A percentile compares a stretch with the other conserved stretches of the same genome.
Conservation (phyloP, 2,797 vertebrate species). For the Microctenopoma steveboyesi region DNA sequence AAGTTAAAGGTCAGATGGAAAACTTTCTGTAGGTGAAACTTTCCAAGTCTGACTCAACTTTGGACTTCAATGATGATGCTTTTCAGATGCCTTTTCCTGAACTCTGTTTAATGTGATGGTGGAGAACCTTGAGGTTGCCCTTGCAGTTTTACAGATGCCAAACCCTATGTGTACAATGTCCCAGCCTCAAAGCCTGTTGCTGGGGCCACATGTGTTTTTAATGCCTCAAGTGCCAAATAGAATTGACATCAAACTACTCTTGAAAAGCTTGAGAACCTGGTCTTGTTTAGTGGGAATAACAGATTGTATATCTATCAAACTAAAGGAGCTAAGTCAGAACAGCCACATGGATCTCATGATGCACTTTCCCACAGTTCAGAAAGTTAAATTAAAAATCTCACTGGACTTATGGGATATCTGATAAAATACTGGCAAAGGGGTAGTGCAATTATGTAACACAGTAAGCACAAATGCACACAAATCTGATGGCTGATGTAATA, state of each 20-base stretch:
- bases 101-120: constrained; percentile 26
- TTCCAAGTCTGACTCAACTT: not conserved
- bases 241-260: constrained; percentile 43
- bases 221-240: constrained; percentile 35
- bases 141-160: constrained; percentile 23
- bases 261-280: constrained; percentile 34
- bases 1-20: not conserved
- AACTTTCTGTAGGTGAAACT: not conserved
- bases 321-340: constrained; percentile 11
- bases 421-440: not conserved
- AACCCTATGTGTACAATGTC: constrained; percentile 36
- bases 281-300: constrained; percentile 28
- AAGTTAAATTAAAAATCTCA: constrained; percentile 10
- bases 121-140: constrained; percentile 5
- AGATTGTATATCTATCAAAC: constrained; percentile 30
- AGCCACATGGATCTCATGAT: constrained; percentile 26
- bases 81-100: constrained; percentile 33
- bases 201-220: constrained; percentile 50
- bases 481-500: constrained; percentile 12
- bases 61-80: constrained; percentile 11
- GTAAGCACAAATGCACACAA: not conserved
- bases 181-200: constrained; percentile 45
- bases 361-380: constrained; percentile 7
- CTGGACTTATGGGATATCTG: constrained; percentile 6
- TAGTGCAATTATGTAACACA: not conserved